phyloP scores from a whole-genome alignment of 2,113 vertebrate species.

The Anhinga anhinga region DNA sequence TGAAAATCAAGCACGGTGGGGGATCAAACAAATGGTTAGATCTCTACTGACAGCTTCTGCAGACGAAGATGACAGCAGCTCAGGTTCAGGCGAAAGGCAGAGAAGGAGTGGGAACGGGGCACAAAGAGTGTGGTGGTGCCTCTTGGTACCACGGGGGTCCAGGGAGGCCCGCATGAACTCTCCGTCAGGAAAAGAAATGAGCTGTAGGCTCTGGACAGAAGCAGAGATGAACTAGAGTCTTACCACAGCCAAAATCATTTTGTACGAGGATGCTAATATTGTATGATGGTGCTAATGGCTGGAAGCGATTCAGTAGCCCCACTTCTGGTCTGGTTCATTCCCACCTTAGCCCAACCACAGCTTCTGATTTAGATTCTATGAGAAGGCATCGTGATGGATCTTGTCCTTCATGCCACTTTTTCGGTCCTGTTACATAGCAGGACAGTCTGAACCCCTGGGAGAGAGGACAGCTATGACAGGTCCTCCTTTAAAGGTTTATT shows the following conservation, averaged over 20 bases:
- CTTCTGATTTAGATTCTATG: not conserved
- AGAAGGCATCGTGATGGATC: not conserved
- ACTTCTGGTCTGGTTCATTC: not conserved
- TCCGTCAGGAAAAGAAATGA: not conserved
- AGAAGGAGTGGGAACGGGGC: not conserved
- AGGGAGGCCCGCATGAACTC: not conserved
- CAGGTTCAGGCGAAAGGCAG: not conserved
- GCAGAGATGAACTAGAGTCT: not conserved
- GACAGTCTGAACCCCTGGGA: not conserved
- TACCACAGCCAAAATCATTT: not conserved
- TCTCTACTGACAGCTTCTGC: not conserved
- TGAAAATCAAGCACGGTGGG: not conserved
- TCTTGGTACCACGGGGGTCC: not conserved
- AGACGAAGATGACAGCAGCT: not conserved
- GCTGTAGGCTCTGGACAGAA: not conserved
- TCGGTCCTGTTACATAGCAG: not conserved
- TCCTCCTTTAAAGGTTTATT: not conserved
- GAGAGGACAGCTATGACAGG: slow-evolving; percentile 21
- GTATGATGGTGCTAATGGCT: not conserved
- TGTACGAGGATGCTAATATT: not conserved
- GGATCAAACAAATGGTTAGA: not conserved
- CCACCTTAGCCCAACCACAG: not conserved
- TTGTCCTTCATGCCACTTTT: not conserved
- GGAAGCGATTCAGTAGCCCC: not conserved
- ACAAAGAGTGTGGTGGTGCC: not conserved